Percentiles rank a stretch among this genome's conserved stretches.
These are phyloP conservation scores for Takifugu ocellatus DNA, from an alignment of 2,797 vertebrate species.

Conservation along the genomic window DNA sequence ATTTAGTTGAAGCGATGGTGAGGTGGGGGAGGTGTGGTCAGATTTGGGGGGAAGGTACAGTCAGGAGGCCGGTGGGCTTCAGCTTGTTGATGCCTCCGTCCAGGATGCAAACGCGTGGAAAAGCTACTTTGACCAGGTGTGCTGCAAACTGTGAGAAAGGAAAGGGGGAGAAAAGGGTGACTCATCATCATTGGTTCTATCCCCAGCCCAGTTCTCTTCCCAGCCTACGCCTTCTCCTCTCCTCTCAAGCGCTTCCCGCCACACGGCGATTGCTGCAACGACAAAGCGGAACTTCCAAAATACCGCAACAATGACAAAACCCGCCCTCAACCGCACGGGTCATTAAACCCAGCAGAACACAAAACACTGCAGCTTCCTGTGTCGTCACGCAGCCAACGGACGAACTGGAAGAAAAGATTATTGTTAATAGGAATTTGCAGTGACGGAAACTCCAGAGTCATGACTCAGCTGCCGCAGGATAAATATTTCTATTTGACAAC, in stretches of 20 bases:
- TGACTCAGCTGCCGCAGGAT: no score
- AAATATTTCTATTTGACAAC: no score
- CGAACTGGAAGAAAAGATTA: no score
- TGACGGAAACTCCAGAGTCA: no score
- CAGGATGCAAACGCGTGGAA: conserved; percentile 88
- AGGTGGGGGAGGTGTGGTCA: conserved; percentile 55
- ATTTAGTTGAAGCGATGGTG: background rate
- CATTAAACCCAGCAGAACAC: no score
- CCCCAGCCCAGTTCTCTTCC: background rate
- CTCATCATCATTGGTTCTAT: background rate
- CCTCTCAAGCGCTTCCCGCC: no score
- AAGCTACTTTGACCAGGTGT: conserved; percentile 89
- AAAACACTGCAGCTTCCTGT: no score
- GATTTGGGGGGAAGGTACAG: conserved; percentile 93
- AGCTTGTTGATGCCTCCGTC: conserved; percentile 97
- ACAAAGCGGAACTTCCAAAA: no score
- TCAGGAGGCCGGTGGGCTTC: conserved; percentile 93
- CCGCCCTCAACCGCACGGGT: no score
- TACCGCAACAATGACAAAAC: no score
- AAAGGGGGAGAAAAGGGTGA: background rate
- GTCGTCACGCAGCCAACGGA: no score
- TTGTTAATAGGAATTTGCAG: no score
- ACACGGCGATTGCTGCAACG: background rate
- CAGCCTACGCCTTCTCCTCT: background rate
- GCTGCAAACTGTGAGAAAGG: conserved; percentile 83